A percentile compares a stretch with the other conserved stretches of the same genome.
Evolutionary conservation across 2,888 invertebrate species (phyloP).

Genomic region (Archips crataeganus): DNA sequence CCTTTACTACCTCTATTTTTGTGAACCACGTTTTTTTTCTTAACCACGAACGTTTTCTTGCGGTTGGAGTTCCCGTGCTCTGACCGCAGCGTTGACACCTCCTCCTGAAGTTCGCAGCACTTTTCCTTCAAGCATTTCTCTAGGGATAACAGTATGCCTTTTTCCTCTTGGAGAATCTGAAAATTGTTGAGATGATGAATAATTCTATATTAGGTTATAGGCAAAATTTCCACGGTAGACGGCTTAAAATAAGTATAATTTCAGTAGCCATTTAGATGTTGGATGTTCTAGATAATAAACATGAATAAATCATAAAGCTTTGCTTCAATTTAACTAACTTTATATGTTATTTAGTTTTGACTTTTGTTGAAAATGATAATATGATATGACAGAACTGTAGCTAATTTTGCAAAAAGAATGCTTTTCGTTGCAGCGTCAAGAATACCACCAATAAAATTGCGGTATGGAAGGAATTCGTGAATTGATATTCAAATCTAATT

Average conservation of each 20-base stretch:
- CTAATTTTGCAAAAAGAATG: no score
- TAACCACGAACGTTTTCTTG: slow-evolving; percentile 79
- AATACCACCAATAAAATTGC: no score
- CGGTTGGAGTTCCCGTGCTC: slow-evolving; percentile 79
- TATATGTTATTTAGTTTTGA: no score
- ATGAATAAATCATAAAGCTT: no score
- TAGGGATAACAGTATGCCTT: slow-evolving; percentile 89
- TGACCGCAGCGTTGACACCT: slow-evolving; percentile 87
- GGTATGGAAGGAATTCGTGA: no score
- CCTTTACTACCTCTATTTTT: slow-evolving; percentile 74
- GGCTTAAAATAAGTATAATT: background rate
- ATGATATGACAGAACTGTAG: no score
- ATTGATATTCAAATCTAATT: no score
- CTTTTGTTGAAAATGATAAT: no score
- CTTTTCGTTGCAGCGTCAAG: no score
- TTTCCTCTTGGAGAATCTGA: slow-evolving; percentile 91
- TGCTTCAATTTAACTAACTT: no score
- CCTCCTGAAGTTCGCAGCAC: slow-evolving; percentile 91
- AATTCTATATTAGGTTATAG: background rate
- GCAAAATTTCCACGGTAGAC: background rate
- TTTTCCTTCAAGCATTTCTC: slow-evolving; percentile 91
- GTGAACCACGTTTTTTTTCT: slow-evolving; percentile 79
- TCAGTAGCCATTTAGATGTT: slow-evolving; percentile 1
- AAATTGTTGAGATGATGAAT: slow-evolving; percentile 43
- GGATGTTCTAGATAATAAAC: background rate